Evolutionary conservation across 2,113 vertebrate species (phyloP).

Genomic region (Mesembrinibis cayennensis): DNA sequence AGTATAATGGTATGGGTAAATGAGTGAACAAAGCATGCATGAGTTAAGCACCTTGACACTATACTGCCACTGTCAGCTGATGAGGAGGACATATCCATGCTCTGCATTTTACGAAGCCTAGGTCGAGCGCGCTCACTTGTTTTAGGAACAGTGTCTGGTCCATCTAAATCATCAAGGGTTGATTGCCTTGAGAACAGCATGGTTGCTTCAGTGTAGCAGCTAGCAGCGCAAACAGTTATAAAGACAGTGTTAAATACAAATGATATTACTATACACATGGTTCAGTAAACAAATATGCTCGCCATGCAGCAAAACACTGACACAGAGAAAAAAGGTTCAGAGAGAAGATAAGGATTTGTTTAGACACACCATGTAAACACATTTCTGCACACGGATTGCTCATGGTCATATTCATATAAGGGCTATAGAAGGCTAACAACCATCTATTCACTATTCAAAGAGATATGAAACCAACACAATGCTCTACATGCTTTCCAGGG

Average conservation of each 20-base stretch:
- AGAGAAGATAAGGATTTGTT: conserved; percentile 54
- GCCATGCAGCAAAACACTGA: conserved; percentile 72
- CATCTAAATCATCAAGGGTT: conserved; percentile 97
- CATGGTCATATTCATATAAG: not conserved
- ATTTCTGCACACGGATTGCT: not conserved
- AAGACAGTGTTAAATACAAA: conserved; percentile 77
- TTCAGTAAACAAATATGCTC: conserved; percentile 9
- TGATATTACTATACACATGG: not conserved
- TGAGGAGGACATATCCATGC: conserved; percentile 92
- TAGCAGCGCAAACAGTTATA: conserved; percentile 85
- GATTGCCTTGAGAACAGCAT: conserved; percentile 96
- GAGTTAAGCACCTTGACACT: conserved; percentile 90
- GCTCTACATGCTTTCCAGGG: not conserved
- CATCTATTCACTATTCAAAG: not conserved
- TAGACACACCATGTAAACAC: not conserved
- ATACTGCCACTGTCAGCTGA: conserved; percentile 94
- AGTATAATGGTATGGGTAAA: conserved; percentile 25
- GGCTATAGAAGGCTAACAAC: not conserved
- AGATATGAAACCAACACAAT: not conserved
- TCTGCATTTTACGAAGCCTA: conserved; percentile 93
- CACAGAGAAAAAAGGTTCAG: not conserved
- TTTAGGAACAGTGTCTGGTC: conserved; percentile 91
- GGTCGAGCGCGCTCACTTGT: conserved; percentile 96
- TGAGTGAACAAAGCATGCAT: conserved; percentile 76
- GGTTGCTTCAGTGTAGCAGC: conserved; percentile 96